Conservation (phyloP, 1,140 invertebrate genomes). For the Mycetomoellerius zeteki region DNA sequence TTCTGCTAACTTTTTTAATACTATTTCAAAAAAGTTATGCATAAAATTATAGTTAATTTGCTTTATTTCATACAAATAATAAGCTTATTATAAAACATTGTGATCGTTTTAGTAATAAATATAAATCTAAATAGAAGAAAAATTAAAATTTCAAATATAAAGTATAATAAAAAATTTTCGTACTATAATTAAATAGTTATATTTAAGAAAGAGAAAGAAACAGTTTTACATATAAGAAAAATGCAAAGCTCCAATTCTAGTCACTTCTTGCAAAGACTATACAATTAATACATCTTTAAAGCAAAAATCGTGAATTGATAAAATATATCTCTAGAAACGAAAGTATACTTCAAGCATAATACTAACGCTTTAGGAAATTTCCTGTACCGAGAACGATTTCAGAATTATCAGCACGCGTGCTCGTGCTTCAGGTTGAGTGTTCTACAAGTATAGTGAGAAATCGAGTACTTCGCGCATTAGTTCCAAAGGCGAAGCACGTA, state of each 20-base stretch:
- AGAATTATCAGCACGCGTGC: conserved; percentile 49
- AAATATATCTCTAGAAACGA: neutral
- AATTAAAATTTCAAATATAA: neutral
- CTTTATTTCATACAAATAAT: neutral
- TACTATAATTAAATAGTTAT: neutral
- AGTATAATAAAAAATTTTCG: neutral
- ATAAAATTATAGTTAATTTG: neutral
- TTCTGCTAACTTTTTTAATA: neutral
- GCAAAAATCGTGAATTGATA: neutral
- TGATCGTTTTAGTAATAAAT: neutral
- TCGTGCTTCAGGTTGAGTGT: conserved; percentile 16
- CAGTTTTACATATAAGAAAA: too few relatives aligned
- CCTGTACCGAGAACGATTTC: conserved; percentile 6
- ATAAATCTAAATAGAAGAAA: neutral
- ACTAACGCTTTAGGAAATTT: neutral
- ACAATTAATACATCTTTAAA: neutral
- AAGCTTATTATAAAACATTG: neutral
- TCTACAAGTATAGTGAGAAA: conserved; percentile 35
- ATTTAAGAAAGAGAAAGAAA: neutral
- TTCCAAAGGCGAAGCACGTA: conserved; percentile 64
- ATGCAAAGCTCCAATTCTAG: too few relatives aligned
- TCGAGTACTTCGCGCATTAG: conserved; percentile 35
- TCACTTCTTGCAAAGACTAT: too few relatives aligned
- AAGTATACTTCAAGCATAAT: neutral
- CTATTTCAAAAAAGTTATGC: neutral